Conservation (phyloP, 2,888 invertebrate species). For the Oscheius sp. region DNA sequence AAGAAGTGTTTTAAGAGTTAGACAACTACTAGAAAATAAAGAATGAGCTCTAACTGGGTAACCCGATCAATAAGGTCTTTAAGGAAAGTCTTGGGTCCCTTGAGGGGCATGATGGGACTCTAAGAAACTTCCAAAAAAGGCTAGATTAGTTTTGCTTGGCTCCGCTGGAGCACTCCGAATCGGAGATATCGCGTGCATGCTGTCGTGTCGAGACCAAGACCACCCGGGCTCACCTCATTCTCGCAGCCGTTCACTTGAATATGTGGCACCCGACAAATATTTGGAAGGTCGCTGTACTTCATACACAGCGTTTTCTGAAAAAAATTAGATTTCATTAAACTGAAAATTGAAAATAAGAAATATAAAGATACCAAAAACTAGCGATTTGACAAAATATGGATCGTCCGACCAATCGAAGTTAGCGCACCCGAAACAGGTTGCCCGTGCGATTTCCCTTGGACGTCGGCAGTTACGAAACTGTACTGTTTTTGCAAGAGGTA, state of each 20-base stretch:
- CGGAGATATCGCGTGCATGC: slow-evolving; percentile 6
- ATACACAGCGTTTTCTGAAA: slow-evolving; percentile 13
- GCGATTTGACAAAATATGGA: slow-evolving; percentile 15
- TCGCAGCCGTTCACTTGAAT: slow-evolving; percentile 11
- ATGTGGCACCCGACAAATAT: slow-evolving; percentile 3
- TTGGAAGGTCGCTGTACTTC: slow-evolving; percentile 25
- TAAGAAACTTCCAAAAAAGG: slow-evolving; percentile 4
- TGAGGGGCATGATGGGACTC: background rate
- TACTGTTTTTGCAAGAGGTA: slow-evolving; percentile 5
- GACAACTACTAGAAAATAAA: too few species aligned
- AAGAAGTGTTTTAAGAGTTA: too few species aligned
- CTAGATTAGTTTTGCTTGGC: background rate
- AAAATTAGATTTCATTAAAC: background rate
- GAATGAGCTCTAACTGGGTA: too few species aligned
- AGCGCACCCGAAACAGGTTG: slow-evolving; percentile 21
- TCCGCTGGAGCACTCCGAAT: background rate
- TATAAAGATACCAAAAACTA: background rate
- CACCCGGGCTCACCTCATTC: slow-evolving; percentile 15
- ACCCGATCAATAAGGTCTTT: too few species aligned
- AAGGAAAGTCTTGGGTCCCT: too few species aligned
- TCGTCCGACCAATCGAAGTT: slow-evolving; percentile 25
- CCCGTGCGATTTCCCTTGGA: slow-evolving; percentile 11
- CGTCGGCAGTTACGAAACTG: slow-evolving; percentile 4
- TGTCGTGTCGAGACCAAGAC: slow-evolving; percentile 18
- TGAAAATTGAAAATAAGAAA: background rate